Conservation (phyloP, 30 jellyfish, hydroid and myxozoan genomes). For the Aurelia aurita region DNA sequence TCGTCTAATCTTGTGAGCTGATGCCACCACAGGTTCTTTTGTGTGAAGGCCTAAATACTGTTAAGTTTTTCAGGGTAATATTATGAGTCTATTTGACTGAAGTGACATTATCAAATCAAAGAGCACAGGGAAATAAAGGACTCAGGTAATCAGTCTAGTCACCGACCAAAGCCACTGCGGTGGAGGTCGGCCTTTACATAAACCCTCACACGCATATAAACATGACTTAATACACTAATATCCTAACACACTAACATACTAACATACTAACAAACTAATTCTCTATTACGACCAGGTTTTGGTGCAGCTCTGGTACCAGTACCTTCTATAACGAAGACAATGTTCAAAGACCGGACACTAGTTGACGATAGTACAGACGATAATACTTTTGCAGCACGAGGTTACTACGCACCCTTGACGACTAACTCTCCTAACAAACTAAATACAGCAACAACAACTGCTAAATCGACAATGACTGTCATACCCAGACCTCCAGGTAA, state of each 20-base stretch:
- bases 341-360: conserved; percentile 73
- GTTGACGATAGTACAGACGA: conserved; percentile 58
- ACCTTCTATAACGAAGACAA: conserved; percentile 14
- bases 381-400: conserved; percentile 65
- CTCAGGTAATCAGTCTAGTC: too few species aligned
- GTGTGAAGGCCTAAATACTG: too few species aligned
- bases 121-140: too few species aligned
- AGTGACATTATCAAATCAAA: too few species aligned
- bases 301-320: conserved; percentile 44
- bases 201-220: too few species aligned
- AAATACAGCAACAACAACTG: conserved; percentile 68
- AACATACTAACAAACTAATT: background rate
- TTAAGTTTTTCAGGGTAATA: too few species aligned
- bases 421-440: conserved; percentile 74
- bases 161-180: too few species aligned
- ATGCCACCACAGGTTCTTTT: too few species aligned
- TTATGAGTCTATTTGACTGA: too few species aligned
- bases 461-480: conserved; percentile 79
- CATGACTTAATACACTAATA: background rate
- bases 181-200: too few species aligned
- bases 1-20: too few species aligned
- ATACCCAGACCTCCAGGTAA: conserved; percentile 91
- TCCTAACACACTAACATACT: background rate
- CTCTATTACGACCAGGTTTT: conserved; percentile 49
- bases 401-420: conserved; percentile 77